Evolutionary conservation across 2,888 invertebrate species (phyloP).

Genomic region (Poecilus cupreus): DNA sequence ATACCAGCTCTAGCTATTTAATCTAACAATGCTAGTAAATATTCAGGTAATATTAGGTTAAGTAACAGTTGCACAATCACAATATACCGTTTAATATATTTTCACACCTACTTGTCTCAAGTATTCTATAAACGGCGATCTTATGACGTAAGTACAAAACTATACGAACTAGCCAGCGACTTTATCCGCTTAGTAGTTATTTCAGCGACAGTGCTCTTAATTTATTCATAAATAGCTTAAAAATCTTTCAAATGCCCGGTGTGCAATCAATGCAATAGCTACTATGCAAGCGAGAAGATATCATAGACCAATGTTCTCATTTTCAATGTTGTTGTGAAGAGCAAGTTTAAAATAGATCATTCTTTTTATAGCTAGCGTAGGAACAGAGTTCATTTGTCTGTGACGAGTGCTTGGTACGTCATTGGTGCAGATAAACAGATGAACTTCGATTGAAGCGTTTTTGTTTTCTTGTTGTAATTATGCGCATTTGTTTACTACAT

Average conservation of each 20-base stretch:
- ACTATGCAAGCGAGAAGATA: not conserved
- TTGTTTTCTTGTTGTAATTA: constrained; percentile 28
- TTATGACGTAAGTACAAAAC: constrained; percentile 26
- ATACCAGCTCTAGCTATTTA: not conserved
- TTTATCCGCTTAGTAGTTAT: constrained; percentile 2
- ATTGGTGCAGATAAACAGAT: not conserved
- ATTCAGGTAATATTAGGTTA: constrained; percentile 39
- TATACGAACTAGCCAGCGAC: not conserved
- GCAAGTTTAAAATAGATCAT: constrained; percentile 4
- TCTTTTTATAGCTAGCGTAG: constrained; percentile 7
- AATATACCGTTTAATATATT: constrained; percentile 23
- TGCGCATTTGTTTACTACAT: too few species aligned
- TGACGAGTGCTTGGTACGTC: not conserved
- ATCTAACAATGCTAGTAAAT: constrained; percentile 31
- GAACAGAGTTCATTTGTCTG: constrained; percentile 33
- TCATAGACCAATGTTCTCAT: not conserved
- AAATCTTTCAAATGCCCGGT: too few species aligned
- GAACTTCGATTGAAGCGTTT: not conserved
- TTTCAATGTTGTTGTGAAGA: constrained; percentile 3
- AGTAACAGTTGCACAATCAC: constrained; percentile 41
- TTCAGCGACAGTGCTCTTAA: not conserved
- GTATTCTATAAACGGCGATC: constrained; percentile 12
- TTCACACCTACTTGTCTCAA: constrained; percentile 37
- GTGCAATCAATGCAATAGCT: not conserved
- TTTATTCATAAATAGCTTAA: constrained; percentile 8